Evolutionary conservation across 2,113 vertebrate genomes (phyloP), one percentile per base, ranked within the genome.

Genomic region (Crotalus helleri): DNA sequence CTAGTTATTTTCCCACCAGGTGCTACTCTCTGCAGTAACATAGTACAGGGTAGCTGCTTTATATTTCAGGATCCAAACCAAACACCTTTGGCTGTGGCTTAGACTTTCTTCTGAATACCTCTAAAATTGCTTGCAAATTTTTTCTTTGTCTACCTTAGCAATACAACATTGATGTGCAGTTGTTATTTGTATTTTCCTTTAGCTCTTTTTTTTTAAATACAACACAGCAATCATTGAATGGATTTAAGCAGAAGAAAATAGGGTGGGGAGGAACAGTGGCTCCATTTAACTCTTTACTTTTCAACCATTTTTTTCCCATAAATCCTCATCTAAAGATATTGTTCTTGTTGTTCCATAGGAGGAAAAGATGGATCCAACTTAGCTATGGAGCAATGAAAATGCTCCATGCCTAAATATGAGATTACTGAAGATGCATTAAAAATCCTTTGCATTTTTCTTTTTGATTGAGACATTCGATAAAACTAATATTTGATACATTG

Each of bases 401-500:
- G 19, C 39, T 44, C 39, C 74, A 39, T 81, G 15, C 15, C 55
- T 57, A 81, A 39, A 61, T 81, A 44, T 21, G 3, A 81, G 87
- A 85, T 93, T 90, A 92, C 57, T 91, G 5, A 21, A 95, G 93
- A 95, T 93, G 26, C 93, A 93, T 91, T 39, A 91, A 15, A 53
- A 55, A 24, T 81, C 49, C 81, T 46, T 90, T 87, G 89, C 39
- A 26, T 64, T 87, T 11, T 92, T 86, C 15, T 51, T 95, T 95
- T 59, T 86, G 90, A 0, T 87, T 93, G 94, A 93, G 74, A 58
- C 57, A 54, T 94, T 94, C 55, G 21, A 57, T 94, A 95, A 95
- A 96, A 92, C 55, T 88, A 94, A 93, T 95, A 95, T 93, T 95
- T 96, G 90, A 92, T 95, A 1, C 92, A 92, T 96, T 92, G 90